A percentile compares a stretch with the other conserved stretches of the same genome.
These are phyloP conservation scores for Platygyra sinensis DNA, from an alignment of 64 coral and sea anemone genomes.

Conservation along the genomic window DNA sequence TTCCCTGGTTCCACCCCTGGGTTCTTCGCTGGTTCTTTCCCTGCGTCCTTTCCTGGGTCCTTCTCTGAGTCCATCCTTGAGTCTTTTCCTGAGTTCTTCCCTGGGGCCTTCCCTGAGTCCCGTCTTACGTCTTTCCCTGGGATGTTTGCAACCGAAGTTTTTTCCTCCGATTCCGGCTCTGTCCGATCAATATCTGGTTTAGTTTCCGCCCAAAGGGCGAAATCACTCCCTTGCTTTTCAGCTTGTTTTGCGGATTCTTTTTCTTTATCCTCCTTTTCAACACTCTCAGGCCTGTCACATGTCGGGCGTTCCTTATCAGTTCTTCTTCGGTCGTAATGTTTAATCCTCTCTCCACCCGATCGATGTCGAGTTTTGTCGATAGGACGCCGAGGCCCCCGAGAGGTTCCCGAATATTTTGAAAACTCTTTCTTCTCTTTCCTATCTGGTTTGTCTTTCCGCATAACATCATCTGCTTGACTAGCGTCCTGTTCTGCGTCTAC, in stretches of 20 bases:
- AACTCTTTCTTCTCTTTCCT: not conserved
- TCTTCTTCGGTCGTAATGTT: not conserved
- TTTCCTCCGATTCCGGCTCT: not conserved
- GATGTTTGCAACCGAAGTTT: not conserved
- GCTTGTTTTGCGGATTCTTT: not conserved
- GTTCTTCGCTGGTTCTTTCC: not conserved
- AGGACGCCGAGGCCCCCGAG: not conserved
- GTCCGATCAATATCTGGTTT: not conserved
- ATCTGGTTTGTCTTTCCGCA: not conserved
- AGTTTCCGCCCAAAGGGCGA: not conserved
- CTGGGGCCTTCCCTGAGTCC: too few relatives aligned
- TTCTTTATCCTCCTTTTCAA: not conserved
- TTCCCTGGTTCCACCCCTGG: not conserved
- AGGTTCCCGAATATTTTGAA: not conserved
- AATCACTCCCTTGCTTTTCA: not conserved
- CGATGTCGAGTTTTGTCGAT: not conserved
- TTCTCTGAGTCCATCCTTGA: not conserved
- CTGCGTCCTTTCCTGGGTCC: not conserved
- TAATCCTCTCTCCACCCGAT: not conserved
- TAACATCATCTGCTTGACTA: not conserved
- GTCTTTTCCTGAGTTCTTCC: not conserved
- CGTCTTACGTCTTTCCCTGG: not conserved
- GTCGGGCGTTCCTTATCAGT: not conserved
- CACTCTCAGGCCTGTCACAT: not conserved
- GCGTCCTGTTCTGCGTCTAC: not conserved